phyloP scores from a whole-genome alignment of 2,113 vertebrate genomes.

The Oryzias curvinotus region DNA sequence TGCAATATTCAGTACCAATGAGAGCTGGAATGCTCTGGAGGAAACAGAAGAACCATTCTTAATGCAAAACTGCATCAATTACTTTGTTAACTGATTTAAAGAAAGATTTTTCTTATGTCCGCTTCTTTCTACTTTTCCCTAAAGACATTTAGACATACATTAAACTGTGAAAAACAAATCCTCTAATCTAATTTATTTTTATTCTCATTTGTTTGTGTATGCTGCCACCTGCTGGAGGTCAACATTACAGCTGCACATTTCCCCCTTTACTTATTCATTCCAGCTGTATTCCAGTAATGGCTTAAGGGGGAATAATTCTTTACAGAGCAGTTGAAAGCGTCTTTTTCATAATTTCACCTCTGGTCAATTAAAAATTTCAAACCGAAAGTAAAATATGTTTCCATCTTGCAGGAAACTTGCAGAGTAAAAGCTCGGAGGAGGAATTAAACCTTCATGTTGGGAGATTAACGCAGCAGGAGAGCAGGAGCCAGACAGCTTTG shows the following conservation, averaged over 20 bases:
- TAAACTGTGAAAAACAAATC: too few relatives aligned
- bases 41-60: too few relatives aligned
- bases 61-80: too few relatives aligned
- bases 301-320: constrained; percentile 40
- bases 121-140: too few relatives aligned
- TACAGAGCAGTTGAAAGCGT: constrained; percentile 39
- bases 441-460: constrained; percentile 23
- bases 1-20: too few relatives aligned
- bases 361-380: constrained; percentile 32
- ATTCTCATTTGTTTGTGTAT: constrained; percentile 44
- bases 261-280: constrained; percentile 10
- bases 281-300: constrained; percentile 13
- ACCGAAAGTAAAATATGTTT: neutral
- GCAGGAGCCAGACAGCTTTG: constrained; percentile 6
- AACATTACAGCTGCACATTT: neutral
- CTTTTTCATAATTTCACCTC: constrained; percentile 25
- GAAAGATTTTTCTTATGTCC: too few relatives aligned
- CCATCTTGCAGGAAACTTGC: constrained; percentile 5
- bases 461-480: constrained; percentile 34
- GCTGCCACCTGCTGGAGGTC: constrained; percentile 62
- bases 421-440: constrained; percentile 1
- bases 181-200: neutral
- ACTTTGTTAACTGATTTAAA: too few relatives aligned
- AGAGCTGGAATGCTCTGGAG: too few relatives aligned
- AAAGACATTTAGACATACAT: too few relatives aligned